phyloP scores from a whole-genome alignment of 2,888 invertebrate genomes.

The Oxycera nigricornis region DNA sequence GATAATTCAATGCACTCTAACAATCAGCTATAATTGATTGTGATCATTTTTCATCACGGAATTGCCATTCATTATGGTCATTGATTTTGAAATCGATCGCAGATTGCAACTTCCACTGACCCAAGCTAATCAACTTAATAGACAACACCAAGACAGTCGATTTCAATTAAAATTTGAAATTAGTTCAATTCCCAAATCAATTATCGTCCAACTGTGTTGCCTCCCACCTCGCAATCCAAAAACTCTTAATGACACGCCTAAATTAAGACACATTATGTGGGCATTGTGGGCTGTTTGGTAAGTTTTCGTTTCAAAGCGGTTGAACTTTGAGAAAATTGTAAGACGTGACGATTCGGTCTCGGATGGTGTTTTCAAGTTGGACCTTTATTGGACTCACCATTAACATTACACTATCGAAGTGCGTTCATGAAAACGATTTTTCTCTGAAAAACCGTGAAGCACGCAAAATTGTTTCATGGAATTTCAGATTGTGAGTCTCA shows the following conservation, averaged over 20 bases:
- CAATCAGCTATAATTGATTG: no score
- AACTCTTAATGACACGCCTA: slow-evolving; percentile 23
- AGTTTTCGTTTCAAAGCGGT: not conserved
- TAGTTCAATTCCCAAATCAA: not conserved
- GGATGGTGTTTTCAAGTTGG: not conserved
- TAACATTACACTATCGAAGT: no score
- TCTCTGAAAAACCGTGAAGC: not conserved
- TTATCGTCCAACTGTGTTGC: not conserved
- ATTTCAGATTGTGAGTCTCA: not conserved
- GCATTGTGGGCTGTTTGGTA: slow-evolving; percentile 13
- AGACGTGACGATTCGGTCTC: not conserved
- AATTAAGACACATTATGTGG: slow-evolving; percentile 16
- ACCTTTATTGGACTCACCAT: no score
- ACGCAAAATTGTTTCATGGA: slow-evolving; percentile 16
- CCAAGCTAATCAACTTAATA: not conserved
- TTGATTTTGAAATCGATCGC: no score
- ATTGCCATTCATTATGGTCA: no score
- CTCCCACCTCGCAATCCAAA: not conserved
- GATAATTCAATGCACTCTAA: no score
- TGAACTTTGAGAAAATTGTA: not conserved
- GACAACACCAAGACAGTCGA: not conserved
- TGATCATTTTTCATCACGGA: no score
- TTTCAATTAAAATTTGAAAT: slow-evolving; percentile 11
- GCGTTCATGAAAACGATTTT: not conserved
- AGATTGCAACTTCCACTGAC: no score